phyloP scores from a whole-genome alignment of 1,140 invertebrate genomes.

The Anadara kagoshimensis region DNA sequence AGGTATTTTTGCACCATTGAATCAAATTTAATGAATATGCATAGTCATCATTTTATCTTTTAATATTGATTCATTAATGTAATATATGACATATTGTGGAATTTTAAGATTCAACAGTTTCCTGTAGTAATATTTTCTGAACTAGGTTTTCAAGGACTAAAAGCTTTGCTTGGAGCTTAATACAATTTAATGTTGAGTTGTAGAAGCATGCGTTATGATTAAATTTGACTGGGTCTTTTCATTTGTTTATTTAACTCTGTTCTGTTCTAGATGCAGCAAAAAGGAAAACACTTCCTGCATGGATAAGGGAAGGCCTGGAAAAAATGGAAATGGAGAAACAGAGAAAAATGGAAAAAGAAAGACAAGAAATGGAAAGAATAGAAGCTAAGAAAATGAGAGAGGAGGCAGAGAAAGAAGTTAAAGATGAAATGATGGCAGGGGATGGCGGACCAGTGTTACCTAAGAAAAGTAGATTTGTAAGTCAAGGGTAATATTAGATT shows the following conservation, averaged over 20 bases:
- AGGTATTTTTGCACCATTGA: not conserved
- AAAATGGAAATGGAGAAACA: constrained; percentile 98
- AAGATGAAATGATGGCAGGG: constrained; percentile 69
- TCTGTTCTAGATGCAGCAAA: constrained; percentile 86
- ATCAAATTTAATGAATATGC: not conserved
- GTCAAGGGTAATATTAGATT: constrained; percentile 58
- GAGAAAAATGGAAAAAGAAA: constrained; percentile 84
- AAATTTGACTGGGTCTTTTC: not conserved
- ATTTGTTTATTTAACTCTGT: not conserved
- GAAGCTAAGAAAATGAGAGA: constrained; percentile 52
- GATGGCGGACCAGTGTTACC: constrained; percentile 76
- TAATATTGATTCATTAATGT: no score
- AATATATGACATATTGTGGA: no score
- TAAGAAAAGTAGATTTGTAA: constrained; percentile 89
- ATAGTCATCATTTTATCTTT: no score
- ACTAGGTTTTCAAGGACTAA: no score
- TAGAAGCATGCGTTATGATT: not conserved
- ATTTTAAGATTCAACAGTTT: no score
- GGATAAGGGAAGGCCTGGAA: constrained; percentile 96
- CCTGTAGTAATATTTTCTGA: no score
- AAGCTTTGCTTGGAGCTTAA: no score
- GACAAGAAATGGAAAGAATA: constrained; percentile 54
- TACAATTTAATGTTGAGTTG: not conserved
- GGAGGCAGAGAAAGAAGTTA: constrained; percentile 78
- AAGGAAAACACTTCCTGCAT: constrained; percentile 91